Conservation (phyloP, 23 tunicate species). For the Trididemnum clinides region DNA sequence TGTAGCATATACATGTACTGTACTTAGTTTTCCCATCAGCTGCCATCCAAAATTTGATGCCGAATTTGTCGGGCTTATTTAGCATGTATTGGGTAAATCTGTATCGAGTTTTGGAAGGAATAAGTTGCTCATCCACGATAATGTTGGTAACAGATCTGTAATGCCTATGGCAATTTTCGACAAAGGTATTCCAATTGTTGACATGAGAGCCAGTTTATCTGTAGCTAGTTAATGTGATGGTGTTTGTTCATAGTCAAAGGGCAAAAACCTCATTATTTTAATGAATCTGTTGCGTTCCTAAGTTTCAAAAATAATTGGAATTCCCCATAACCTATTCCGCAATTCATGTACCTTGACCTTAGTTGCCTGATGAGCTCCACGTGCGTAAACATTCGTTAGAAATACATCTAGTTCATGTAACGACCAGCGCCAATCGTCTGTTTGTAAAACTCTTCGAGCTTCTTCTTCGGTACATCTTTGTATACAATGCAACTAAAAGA, state of each 20-base stretch:
- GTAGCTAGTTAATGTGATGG: not conserved
- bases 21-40: too few relatives aligned
- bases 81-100: too few relatives aligned
- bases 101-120: too few relatives aligned
- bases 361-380: not conserved
- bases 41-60: too few relatives aligned
- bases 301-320: not conserved
- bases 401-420: not conserved
- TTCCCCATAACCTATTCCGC: not conserved
- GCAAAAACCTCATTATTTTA: not conserved
- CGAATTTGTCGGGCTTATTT: too few relatives aligned
- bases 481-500: not conserved
- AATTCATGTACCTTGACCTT: not conserved
- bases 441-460: too few relatives aligned
- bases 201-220: not conserved
- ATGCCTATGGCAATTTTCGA: too few relatives aligned
- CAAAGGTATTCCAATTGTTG: not conserved
- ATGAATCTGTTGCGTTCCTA: not conserved
- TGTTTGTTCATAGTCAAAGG: not conserved
- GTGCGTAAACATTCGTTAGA: not conserved
- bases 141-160: too few relatives aligned
- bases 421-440: not conserved
- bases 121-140: too few relatives aligned
- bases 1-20: too few relatives aligned
- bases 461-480: not conserved